Base-by-base conservation (phyloP, 2,888 invertebrate genomes). In the Dorcus hopei region DNA sequence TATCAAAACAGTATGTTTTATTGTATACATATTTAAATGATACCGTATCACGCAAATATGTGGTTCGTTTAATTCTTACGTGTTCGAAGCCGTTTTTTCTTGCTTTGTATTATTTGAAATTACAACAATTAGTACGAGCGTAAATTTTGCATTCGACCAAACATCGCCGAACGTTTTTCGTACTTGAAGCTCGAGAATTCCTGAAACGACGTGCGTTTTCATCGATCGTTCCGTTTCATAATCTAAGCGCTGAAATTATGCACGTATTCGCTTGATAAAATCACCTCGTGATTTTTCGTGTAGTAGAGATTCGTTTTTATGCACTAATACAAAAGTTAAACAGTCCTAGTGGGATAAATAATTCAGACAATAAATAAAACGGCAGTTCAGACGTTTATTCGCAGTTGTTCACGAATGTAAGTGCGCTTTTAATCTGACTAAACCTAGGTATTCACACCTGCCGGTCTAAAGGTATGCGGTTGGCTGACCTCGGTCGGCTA, bases 401-500 rank as follows among this genome's bases (percentile, higher is more conserved):
- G 47, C 45, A 43, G 45, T 38, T 43, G 45, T 38, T 38, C 40
- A 40, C 39, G 57, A 45, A 50, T 45, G 40, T 19, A 43, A 52
- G 52, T 53, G 53, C 53, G 52, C 60, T 58, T 56, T 33, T 56
- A 62, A 59, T 61, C 61, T 59, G 60, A 41, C 57, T 58, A 62
- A 60, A 61, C 57, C 57, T 61, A 58, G 57, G 57, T 61, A 65
- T 65, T 63, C 63, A 63, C 66, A 66, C 63, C 67, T 62, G 65
- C 64, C 61, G 62, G 54, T 61, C 54, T 52, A 52, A 52, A 61
- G 65, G 65, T 65, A 66, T 65, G 67, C 63, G 61, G 65, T 60
- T 63, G 64, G 53, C 60, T 66, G 66, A 65, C 66, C 65, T 66
- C 66, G 65, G 53, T 54, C 59, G 64, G 52, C 57, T 61, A 65